phyloP scores from a whole-genome alignment of 2,888 invertebrate species.

The Drosophila pullipes region DNA sequence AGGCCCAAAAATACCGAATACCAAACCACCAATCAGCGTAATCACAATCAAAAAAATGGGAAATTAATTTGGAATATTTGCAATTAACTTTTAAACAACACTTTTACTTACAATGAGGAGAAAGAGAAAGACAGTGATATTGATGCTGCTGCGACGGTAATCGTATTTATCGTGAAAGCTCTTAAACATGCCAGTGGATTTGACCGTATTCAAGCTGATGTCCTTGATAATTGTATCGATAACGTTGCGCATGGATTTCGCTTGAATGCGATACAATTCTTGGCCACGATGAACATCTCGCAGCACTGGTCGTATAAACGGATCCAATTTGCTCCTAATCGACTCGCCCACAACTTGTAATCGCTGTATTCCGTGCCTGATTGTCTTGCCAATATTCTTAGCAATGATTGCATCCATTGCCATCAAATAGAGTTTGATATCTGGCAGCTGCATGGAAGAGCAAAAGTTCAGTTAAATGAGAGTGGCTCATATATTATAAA shows the following conservation, averaged over 20 bases:
- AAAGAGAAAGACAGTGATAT: constrained; percentile 24
- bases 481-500: too few relatives aligned
- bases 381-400: rapidly evolving
- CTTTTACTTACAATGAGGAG: constrained; percentile 47
- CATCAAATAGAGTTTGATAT: neutral
- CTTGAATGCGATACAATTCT: constrained; percentile 9
- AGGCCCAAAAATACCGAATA: constrained; percentile 54
- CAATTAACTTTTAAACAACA: neutral
- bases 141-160: constrained; percentile 37
- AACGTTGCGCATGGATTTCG: constrained; percentile 25
- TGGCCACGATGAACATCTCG: constrained; percentile 38
- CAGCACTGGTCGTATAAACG: constrained; percentile 25
- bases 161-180: constrained; percentile 54
- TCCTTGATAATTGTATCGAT: constrained; percentile 49
- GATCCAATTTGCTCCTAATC: constrained; percentile 28
- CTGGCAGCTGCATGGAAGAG: constrained; percentile 40
- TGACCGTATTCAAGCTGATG: constrained; percentile 46
- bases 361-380: constrained; percentile 11
- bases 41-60: constrained; percentile 35
- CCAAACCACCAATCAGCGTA: constrained; percentile 40
- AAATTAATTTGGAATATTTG: neutral
- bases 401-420: constrained; percentile 21
- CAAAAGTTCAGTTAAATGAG: neutral
- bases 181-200: constrained; percentile 51
- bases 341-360: constrained; percentile 18